Evolutionary conservation across 2,888 invertebrate genomes (phyloP), one percentile per base, ranked within the genome.

Genomic region (Hipparchia semele): DNA sequence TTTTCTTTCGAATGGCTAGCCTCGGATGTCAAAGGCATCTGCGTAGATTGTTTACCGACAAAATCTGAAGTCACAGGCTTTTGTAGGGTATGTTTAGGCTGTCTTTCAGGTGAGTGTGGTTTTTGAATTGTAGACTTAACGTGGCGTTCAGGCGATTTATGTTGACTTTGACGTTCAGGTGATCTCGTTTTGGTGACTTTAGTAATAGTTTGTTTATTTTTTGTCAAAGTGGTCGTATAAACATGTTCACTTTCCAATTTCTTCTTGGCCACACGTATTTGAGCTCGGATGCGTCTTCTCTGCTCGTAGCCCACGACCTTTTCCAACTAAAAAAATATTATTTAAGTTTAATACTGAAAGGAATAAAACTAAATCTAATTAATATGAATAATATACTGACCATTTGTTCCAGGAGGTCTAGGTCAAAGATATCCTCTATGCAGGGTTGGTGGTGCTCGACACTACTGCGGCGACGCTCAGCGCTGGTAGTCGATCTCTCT

Each of bases 291-390:
- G 78, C 96, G 95, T 76, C 97, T 95, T 79, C 97, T 93, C 81
- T 97, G 95, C 84, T 97, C 97, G 85, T 97, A 97, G 76, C 96
- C 96, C 71, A 95, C 95, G 73, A 97, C 96, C 82, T 96, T 96
- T 90, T 97, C 96, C 87, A 97, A 90, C 96, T 96, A 92, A 81
- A 94, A 80, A 77, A n/a, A 59, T 39, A n/a, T 6, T 58, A n/a
- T 5, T 12, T 65, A 13, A 12, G 0, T 10, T 2, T 12, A 51
- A 33, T 23, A 23, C 9, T 23, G 2, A 65, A 6, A 46, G 3
- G 8, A 5, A 61, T 6, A 6, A 46, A 7, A n/a, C 3, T 12
- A 4, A 12, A 2, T 10, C 53, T 53, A 53, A 10, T 0, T 53
- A n/a, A n/a, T n/a, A 12, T 12, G 12, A 53, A 53, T 53, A 12